Conservation (phyloP, 2,797 vertebrate species). For the Garrulus glandarius region DNA sequence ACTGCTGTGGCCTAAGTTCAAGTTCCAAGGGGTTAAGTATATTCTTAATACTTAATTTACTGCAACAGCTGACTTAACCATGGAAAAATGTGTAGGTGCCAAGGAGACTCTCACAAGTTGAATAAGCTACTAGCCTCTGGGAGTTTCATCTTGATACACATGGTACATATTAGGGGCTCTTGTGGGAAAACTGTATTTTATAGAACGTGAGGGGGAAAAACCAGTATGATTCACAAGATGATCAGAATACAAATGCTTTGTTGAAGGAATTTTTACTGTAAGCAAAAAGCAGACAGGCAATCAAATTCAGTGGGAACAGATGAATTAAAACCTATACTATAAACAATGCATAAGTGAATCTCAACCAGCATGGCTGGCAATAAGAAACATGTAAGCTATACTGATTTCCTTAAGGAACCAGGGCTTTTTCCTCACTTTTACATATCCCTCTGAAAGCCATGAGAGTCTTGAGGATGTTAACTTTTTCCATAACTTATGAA, state of each 20-base stretch:
- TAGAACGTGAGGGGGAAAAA: not conserved
- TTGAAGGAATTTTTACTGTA: slow-evolving; percentile 4
- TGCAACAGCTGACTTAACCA: not conserved
- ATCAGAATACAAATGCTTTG: not conserved
- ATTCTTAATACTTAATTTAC: not conserved
- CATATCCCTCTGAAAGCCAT: not conserved
- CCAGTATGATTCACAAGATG: not conserved
- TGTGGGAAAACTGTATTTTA: slow-evolving; percentile 5
- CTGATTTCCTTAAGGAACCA: not conserved
- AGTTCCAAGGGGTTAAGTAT: not conserved
- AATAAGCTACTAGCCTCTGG: slow-evolving; percentile 1
- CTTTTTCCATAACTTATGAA: not conserved
- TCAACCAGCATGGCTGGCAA: not conserved
- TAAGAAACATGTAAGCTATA: not conserved
- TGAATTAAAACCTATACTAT: not conserved
- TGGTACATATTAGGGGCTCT: slow-evolving; percentile 2
- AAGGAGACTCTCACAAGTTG: not conserved
- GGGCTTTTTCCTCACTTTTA: not conserved
- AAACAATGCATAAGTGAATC: not conserved
- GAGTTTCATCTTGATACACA: slow-evolving; percentile 6
- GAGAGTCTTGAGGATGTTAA: not conserved
- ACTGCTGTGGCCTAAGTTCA: not conserved
- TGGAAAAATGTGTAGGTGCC: not conserved
- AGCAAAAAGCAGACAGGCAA: not conserved
- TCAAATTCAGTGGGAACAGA: not conserved